Evolutionary conservation across 2,113 vertebrate species (phyloP).

Genomic region (Penelope pileata): DNA sequence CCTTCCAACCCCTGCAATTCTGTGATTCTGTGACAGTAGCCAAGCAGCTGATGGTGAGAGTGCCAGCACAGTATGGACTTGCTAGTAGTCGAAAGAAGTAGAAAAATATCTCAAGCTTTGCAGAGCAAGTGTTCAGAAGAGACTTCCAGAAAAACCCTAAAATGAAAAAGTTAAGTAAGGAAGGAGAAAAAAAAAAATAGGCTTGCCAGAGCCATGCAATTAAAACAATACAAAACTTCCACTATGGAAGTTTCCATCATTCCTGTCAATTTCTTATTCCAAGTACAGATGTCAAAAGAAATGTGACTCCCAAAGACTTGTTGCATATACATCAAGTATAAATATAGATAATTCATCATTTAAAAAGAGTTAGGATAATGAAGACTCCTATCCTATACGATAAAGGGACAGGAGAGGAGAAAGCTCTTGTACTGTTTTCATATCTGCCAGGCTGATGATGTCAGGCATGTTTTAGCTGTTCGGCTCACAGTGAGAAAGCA

Average conservation of each 20-base stretch:
- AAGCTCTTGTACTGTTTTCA: neutral
- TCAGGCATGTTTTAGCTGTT: neutral
- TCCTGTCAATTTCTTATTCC: neutral
- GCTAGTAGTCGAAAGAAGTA: slow-evolving; percentile 32
- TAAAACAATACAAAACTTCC: slow-evolving; percentile 24
- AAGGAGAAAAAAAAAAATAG: slow-evolving; percentile 34
- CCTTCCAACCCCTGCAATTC: too few relatives aligned
- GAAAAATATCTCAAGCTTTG: slow-evolving; percentile 9
- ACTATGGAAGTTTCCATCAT: neutral
- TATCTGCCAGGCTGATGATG: neutral
- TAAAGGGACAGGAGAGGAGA: neutral
- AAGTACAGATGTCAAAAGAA: neutral
- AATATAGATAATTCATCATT: neutral
- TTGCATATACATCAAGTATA: neutral
- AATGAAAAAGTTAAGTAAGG: neutral
- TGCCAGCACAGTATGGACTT: neutral
- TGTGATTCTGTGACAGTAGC: too few relatives aligned
- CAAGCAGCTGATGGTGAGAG: neutral
- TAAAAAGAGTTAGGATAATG: neutral
- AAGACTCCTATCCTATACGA: neutral
- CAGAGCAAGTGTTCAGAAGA: slow-evolving; percentile 33
- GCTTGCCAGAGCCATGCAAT: slow-evolving; percentile 2
- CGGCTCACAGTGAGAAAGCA: neutral
- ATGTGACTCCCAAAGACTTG: neutral
- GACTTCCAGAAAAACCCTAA: slow-evolving; percentile 2